A percentile compares a stretch with the other conserved stretches of the same genome.
These are phyloP conservation scores for Drepanosiphum platanoidis DNA, from an alignment of 2,888 invertebrate species.

Conservation along the genomic window DNA sequence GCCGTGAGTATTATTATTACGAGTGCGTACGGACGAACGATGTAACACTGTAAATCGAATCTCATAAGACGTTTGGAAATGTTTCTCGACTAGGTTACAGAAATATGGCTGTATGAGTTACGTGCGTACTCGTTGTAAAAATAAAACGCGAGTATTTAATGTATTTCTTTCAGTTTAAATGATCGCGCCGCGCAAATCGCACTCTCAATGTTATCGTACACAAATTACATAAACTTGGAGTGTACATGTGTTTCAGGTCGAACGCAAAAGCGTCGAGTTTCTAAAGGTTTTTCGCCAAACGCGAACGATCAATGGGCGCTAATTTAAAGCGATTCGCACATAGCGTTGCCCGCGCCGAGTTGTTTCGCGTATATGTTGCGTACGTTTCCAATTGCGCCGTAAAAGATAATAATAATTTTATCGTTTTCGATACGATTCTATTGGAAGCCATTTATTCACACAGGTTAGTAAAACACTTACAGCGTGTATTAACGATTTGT, in stretches of 20 bases:
- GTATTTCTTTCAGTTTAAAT: neutral
- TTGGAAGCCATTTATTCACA: slow-evolving; percentile 18
- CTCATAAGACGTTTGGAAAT: neutral
- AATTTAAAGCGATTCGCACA: neutral
- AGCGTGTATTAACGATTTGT: slow-evolving; percentile 1
- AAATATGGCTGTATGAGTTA: neutral
- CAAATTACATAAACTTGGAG: slow-evolving; percentile 6
- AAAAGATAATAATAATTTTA: slow-evolving; percentile 4
- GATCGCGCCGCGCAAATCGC: neutral
- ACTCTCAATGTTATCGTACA: neutral
- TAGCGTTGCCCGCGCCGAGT: neutral
- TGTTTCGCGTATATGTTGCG: no score
- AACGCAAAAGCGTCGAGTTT: neutral
- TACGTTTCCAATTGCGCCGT: neutral
- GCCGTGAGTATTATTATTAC: no score
- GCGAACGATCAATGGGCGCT: neutral
- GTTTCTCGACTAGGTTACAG: neutral
- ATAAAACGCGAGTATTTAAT: neutral
- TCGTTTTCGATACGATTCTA: slow-evolving; percentile 6
- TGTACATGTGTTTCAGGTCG: slow-evolving; percentile 28
- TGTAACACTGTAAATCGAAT: neutral
- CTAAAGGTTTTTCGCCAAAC: neutral
- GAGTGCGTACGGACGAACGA: neutral
- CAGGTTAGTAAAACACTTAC: slow-evolving; percentile 19
- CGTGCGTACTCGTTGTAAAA: neutral